A percentile compares a stretch with the other conserved stretches of the same genome.
These are phyloP conservation scores for Drosophila watanabei DNA, from an alignment of 1,140 invertebrate genomes.

Conservation along the genomic window DNA sequence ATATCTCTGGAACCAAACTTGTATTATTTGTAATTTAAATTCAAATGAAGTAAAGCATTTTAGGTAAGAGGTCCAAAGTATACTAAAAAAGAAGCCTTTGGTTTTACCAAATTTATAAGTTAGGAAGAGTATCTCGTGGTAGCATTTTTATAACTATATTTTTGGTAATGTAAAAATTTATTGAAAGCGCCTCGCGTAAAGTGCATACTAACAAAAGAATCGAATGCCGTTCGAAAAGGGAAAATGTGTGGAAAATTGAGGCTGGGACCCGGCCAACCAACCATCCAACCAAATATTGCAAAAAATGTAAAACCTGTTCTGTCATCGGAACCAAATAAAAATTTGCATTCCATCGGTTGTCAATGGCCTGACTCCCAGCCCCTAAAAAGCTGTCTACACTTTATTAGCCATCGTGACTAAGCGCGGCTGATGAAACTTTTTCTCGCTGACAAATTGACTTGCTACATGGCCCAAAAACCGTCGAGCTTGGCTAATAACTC, in stretches of 20 bases:
- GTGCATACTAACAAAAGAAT: slow-evolving; percentile 30
- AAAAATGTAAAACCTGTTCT: slow-evolving; percentile 48
- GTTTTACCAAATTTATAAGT: neutral
- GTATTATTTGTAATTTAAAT: neutral
- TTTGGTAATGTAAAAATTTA: slow-evolving; percentile 2
- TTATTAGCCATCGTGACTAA: slow-evolving; percentile 69
- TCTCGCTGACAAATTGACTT: slow-evolving; percentile 66
- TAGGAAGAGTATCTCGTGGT: neutral
- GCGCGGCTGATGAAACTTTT: slow-evolving; percentile 49
- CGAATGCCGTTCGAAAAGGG: slow-evolving; percentile 20
- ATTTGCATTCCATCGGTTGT: slow-evolving; percentile 56
- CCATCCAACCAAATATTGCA: slow-evolving; percentile 7
- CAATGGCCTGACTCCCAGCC: slow-evolving; percentile 32
- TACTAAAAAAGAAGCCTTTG: neutral
- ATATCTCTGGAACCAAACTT: neutral
- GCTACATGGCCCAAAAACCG: slow-evolving; percentile 44
- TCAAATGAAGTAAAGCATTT: neutral
- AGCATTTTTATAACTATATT: slow-evolving; percentile 12
- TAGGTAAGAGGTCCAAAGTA: neutral
- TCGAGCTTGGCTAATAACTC: slow-evolving; percentile 67
- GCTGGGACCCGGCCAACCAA: slow-evolving; percentile 9
- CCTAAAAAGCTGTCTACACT: slow-evolving; percentile 37
- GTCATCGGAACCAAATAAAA: slow-evolving; percentile 51
- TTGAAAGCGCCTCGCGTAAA: slow-evolving; percentile 19
- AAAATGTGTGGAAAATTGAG: slow-evolving; percentile 53